Evolutionary conservation across 1,140 invertebrate genomes (phyloP), one percentile per base, ranked within the genome.

Genomic region (Zaprionus davidi): DNA sequence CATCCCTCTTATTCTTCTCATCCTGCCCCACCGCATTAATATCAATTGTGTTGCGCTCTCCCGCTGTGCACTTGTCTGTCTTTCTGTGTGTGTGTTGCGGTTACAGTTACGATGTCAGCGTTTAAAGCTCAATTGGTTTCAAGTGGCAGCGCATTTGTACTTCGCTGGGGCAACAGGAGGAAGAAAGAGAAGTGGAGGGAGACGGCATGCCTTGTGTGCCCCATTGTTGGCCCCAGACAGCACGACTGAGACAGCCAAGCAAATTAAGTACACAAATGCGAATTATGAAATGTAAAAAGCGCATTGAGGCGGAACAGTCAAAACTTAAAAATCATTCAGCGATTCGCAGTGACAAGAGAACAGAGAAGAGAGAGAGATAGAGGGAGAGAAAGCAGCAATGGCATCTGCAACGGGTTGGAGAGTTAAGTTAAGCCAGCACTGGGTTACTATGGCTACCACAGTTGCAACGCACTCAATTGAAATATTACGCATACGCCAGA

Each of bases 71-170:
- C 12, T 53, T 76, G 17, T 67, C 17, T 78, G 2, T 60, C n/a
- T 71, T 5, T 49, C 13, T 46, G 28, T 65, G 3, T 36, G 7
- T 58, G 17, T 68, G 63, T 67, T 62, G 65, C 44, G 62, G 66
- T 24, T 70, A 41, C 76, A 82, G 74, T 71, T 64, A 51, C 75
- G 36, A 44, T 77, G 75, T 73, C 71, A 69, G 65, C 84, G 75
- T 79, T 88, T 88, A 84, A 84, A 88, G 71, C 81, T 78, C 84
- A 88, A 84, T 88, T 87, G 81, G 81, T 71, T 46, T 79, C 75
- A 76, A 88, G 84, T 87, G 84, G 51, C 64, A 64, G 77, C 31
- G 78, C 78, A 81, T 73, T 87, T 79, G 78, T 67, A 71, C n/a
- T 57, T 28, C 20, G 46, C 46, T 1, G 2, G 46, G 20, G 46